Conservation (phyloP, 53 echinoderm and acorn worm species). For the Apostichopus leukothele region DNA sequence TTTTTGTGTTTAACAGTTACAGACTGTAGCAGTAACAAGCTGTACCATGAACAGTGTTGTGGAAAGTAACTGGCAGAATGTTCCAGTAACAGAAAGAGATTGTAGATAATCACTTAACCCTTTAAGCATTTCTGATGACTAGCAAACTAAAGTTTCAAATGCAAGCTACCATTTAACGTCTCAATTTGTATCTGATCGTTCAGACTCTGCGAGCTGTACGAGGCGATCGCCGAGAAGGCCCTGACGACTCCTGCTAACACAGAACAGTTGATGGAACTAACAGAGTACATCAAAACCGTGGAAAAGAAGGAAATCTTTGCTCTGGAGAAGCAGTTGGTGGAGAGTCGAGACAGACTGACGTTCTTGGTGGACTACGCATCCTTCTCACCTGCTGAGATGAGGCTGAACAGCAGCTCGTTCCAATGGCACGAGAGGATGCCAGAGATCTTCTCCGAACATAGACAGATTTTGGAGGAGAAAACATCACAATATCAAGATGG, state of each 20-base stretch:
- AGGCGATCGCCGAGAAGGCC: constrained; percentile 95
- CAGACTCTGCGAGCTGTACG: constrained; percentile 90
- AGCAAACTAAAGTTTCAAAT: too few species aligned
- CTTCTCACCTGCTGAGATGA: constrained; percentile 99
- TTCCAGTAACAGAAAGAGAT: too few species aligned
- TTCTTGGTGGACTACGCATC: constrained; percentile 95
- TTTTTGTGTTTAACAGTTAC: too few species aligned
- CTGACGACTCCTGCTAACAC: constrained; percentile 96
- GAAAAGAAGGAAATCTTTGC: constrained; percentile 89
- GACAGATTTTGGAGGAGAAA: constrained; percentile 89
- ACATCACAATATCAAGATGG: constrained; percentile 89
- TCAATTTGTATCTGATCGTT: neutral
- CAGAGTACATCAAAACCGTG: constrained; percentile 73
- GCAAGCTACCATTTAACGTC: too few species aligned
- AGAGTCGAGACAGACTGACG: constrained; percentile 83
- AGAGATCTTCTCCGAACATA: constrained; percentile 94
- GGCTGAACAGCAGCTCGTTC: constrained; percentile 97
- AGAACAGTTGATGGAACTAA: constrained; percentile 93
- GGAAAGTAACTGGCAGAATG: too few species aligned
- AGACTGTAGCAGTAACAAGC: too few species aligned
- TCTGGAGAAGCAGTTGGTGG: constrained; percentile 88
- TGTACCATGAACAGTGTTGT: too few species aligned
- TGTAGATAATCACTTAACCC: too few species aligned
- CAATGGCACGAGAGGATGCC: constrained; percentile 99
- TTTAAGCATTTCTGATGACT: too few species aligned